phyloP scores from a whole-genome alignment of 1,140 invertebrate genomes.

The Ceratitis capitata region DNA sequence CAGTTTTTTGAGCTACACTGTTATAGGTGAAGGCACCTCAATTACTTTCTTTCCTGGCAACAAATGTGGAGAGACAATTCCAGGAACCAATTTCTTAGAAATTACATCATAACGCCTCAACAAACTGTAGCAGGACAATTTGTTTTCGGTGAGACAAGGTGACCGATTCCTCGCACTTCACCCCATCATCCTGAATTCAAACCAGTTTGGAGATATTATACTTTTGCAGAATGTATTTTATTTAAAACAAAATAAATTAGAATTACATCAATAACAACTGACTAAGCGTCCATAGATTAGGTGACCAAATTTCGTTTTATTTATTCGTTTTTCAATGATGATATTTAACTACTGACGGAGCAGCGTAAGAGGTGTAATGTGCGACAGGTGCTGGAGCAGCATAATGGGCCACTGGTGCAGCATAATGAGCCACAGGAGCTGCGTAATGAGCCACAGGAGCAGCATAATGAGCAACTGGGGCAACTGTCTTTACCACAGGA shows the following conservation, averaged over 20 bases:
- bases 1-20: too few relatives aligned
- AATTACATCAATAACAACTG: background rate
- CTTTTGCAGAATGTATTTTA: background rate
- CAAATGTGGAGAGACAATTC: too few relatives aligned
- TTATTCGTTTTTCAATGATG: conserved; percentile 37
- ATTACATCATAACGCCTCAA: too few relatives aligned
- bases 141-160: too few relatives aligned
- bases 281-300: background rate
- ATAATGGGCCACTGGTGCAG: conserved; percentile 52
- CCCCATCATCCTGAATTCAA: too few relatives aligned
- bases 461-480: conserved; percentile 46
- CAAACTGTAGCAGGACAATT: too few relatives aligned
- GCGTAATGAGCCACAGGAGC: conserved; percentile 46
- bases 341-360: conserved; percentile 45
- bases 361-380: conserved; percentile 42
- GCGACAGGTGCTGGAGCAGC: conserved; percentile 48
- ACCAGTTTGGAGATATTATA: too few relatives aligned
- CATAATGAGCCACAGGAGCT: conserved; percentile 44
- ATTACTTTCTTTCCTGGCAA: too few relatives aligned
- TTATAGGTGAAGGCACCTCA: too few relatives aligned
- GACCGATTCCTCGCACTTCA: too few relatives aligned
- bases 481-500: conserved; percentile 42
- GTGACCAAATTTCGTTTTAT: background rate
- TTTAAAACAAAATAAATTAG: background rate
- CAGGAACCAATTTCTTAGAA: too few relatives aligned